Percentiles rank a stretch among this genome's conserved stretches.
Conservation (phyloP, 2,113 vertebrate species). For the Chunga burmeisteri region DNA sequence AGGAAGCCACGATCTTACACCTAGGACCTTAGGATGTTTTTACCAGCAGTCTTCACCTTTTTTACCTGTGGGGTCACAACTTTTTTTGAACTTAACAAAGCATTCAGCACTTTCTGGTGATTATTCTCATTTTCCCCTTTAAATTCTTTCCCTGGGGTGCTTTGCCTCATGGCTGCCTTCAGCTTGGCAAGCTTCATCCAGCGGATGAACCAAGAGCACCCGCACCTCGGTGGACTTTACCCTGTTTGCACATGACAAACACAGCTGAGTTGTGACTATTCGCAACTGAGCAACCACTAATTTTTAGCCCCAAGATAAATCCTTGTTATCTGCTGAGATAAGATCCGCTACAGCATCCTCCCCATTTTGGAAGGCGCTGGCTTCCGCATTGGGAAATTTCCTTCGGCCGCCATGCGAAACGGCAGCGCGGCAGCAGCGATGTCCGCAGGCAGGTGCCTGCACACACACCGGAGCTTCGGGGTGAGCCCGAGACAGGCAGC, state of each 20-base stretch:
- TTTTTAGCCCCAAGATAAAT: neutral
- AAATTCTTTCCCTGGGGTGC: neutral
- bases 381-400: neutral
- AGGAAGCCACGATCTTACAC: neutral
- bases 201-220: accelerated
- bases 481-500: neutral
- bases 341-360: neutral
- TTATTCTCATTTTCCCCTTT: neutral
- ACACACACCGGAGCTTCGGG: accelerated
- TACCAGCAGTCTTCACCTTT: neutral
- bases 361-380: neutral
- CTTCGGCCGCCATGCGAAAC: accelerated
- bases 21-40: neutral
- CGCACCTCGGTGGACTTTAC: neutral
- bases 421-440: accelerated
- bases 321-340: neutral
- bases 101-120: neutral
- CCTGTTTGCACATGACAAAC: constrained; percentile 11
- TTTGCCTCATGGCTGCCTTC: neutral
- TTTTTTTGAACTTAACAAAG: neutral
- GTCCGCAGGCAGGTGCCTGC: neutral
- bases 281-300: neutral
- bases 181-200: neutral
- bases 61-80: accelerated
- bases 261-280: neutral